phyloP scores from a whole-genome alignment of 2,113 vertebrate species.

The Thamnaconus septentrionalis region DNA sequence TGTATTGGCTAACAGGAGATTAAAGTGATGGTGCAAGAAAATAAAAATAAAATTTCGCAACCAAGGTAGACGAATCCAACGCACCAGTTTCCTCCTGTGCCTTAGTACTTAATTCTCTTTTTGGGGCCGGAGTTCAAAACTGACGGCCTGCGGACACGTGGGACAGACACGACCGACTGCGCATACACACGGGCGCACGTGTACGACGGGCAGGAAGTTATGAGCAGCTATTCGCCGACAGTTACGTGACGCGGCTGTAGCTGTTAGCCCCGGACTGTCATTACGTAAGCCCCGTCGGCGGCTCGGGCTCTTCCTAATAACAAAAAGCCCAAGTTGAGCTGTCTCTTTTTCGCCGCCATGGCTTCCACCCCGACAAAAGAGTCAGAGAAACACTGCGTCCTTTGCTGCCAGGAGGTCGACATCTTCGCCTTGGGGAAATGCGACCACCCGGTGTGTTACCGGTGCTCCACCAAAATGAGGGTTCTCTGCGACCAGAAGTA shows the following conservation, averaged over 20 bases:
- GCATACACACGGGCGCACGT: neutral
- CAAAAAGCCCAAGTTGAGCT: slow-evolving; percentile 19
- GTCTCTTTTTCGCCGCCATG: slow-evolving; percentile 49
- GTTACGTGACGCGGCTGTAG: neutral
- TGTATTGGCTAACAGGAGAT: too few species aligned
- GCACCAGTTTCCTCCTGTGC: neutral
- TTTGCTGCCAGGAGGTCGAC: slow-evolving; percentile 93
- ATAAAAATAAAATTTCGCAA: too few species aligned
- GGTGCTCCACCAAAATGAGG: slow-evolving; percentile 97
- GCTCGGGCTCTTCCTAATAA: slow-evolving; percentile 10
- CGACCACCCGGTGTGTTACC: slow-evolving; percentile 96
- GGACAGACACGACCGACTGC: neutral
- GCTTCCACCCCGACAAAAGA: slow-evolving; percentile 62
- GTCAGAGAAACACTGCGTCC: slow-evolving; percentile 81
- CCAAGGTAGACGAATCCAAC: too few species aligned
- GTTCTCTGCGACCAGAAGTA: slow-evolving; percentile 94
- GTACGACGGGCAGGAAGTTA: neutral
- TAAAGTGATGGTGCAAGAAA: too few species aligned
- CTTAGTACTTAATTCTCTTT: neutral
- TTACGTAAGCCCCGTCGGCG: slow-evolving; percentile 55
- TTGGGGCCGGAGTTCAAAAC: too few species aligned
- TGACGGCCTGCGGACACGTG: slow-evolving; percentile 34
- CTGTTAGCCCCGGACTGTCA: slow-evolving; percentile 8
- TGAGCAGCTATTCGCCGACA: too few species aligned
- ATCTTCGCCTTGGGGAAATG: slow-evolving; percentile 92